Evolutionary conservation across 1,140 invertebrate genomes (phyloP), one percentile per base, ranked within the genome.

Genomic region (Popillia japonica): DNA sequence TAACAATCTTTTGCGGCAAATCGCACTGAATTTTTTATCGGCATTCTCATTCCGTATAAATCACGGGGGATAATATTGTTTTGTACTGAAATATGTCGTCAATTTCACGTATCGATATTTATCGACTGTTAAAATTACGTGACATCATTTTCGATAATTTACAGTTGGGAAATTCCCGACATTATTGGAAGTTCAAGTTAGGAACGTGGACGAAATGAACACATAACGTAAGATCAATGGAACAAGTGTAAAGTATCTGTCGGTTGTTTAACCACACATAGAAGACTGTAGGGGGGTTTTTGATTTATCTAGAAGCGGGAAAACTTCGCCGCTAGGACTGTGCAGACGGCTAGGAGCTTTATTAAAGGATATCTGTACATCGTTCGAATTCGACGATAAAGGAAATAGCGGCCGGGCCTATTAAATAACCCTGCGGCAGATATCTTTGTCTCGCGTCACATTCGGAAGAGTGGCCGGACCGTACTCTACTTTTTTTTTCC

Each of bases 281-380:
- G 11, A 27, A n/a, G 17, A 27, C 20, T n/a, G n/a, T n/a, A n/a
- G n/a, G n/a, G 17, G 20, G 10, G 17, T 6, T 64, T 20, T 64
- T 64, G 61, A 64, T 64, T 64, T 64, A 64, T 64, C 61, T 64
- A 20, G 22, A 64, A 64, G 22, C 61, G 61, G 10, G n/a, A 64
- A 64, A 64, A 64, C 20, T 64, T 27, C 61, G n/a, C n/a, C n/a
- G n/a, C n/a, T n/a, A n/a, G n/a, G n/a, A n/a, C 23, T 27, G 9
- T 64, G 6, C 61, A 64, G 9, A 22, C 61, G 20, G 20, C 17
- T 64, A 64, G n/a, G 9, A 64, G 61, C 61, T 64, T 64, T 64
- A 64, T 64, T 64, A 64, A 27, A 64, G 61, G 61, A 64, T 64
- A 64, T 64, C 61, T 64, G 61, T 64, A 48, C 44, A 48, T 48